Evolutionary conservation across 2,888 invertebrate species (phyloP).

Genomic region (Azorinus chamasolen): DNA sequence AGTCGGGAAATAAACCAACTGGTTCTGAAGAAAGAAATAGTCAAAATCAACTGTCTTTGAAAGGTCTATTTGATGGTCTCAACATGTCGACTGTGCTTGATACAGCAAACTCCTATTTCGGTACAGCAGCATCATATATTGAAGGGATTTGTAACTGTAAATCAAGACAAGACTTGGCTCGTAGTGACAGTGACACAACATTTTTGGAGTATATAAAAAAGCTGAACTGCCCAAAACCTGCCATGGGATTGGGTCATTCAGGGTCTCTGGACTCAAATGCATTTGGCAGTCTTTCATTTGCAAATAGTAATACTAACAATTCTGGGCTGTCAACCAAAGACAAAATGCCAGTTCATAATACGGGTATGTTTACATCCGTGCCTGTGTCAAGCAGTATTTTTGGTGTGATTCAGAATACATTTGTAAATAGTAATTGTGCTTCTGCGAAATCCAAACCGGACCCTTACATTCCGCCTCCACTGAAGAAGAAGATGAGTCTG

Average conservation of each 20-base stretch:
- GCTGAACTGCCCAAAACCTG: background rate
- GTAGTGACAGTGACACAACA: background rate
- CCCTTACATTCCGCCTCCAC: constrained; percentile 22
- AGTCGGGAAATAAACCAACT: background rate
- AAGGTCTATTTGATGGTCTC: constrained; percentile 21
- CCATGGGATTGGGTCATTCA: too few species aligned
- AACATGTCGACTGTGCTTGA: constrained; percentile 33
- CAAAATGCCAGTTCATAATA: background rate
- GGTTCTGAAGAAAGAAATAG: background rate
- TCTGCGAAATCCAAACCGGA: background rate
- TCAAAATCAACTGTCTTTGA: background rate
- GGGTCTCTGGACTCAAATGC: too few species aligned
- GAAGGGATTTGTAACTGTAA: constrained; percentile 23
- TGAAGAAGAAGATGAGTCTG: constrained; percentile 1
- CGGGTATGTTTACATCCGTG: too few species aligned
- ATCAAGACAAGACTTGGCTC: constrained; percentile 3
- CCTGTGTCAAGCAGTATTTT: background rate
- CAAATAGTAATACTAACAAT: too few species aligned
- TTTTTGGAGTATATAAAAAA: background rate
- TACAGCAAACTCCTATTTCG: constrained; percentile 44
- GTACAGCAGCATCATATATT: constrained; percentile 35
- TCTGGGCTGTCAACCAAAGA: background rate
- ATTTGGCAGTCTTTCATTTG: too few species aligned
- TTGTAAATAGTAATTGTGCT: background rate
- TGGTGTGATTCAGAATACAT: constrained; percentile 10